phyloP scores from a whole-genome alignment of 2,113 vertebrate genomes.

The Pipa parva region DNA sequence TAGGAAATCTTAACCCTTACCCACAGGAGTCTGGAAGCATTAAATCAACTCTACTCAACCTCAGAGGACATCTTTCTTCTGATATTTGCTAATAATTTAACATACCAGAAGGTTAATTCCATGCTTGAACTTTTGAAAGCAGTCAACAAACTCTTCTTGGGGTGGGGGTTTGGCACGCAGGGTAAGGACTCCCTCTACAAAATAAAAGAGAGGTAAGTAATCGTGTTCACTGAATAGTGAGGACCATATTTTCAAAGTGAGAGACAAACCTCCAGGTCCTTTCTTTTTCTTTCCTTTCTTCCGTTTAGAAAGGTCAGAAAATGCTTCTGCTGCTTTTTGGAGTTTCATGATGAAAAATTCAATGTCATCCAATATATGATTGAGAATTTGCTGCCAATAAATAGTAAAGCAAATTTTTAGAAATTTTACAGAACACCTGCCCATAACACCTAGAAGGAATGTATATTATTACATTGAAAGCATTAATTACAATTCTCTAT shows the following conservation, averaged over 20 bases:
- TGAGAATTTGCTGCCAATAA: constrained; percentile 86
- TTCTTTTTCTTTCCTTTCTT: constrained; percentile 90
- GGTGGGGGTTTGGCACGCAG: constrained; percentile 83
- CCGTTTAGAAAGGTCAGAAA: constrained; percentile 80
- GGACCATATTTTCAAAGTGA: background rate
- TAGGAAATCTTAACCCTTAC: too few species aligned
- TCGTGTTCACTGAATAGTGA: too few species aligned
- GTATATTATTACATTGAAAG: too few species aligned
- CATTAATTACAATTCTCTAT: too few species aligned
- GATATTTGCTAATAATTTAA: constrained; percentile 30
- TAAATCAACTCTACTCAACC: too few species aligned
- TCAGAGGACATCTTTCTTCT: background rate
- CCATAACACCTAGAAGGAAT: too few species aligned
- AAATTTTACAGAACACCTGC: too few species aligned
- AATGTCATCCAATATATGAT: constrained; percentile 94
- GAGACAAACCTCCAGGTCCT: constrained; percentile 80
- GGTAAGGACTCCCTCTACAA: constrained; percentile 91
- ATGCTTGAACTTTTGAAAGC: constrained; percentile 96
- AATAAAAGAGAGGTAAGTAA: constrained; percentile 26
- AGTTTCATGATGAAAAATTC: constrained; percentile 92
- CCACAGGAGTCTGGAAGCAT: too few species aligned
- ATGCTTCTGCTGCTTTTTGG: constrained; percentile 91
- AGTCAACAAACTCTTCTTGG: constrained; percentile 86
- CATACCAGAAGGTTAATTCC: constrained; percentile 95
- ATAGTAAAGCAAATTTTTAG: background rate